Evolutionary conservation across 2,888 invertebrate species (phyloP), one percentile per base, ranked within the genome.

Genomic region (Pristionchus maxplancki): DNA sequence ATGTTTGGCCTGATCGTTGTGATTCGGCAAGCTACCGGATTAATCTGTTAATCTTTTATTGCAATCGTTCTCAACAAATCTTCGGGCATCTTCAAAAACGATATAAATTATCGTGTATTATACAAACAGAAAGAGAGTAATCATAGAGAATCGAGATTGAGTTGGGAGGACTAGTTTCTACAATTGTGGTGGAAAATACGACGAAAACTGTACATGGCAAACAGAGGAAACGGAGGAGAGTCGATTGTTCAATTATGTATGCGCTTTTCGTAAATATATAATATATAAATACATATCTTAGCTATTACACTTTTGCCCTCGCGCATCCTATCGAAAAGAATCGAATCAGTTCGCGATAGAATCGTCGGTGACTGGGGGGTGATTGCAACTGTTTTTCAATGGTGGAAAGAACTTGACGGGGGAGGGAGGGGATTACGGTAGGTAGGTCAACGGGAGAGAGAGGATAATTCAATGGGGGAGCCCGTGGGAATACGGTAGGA

Each of bases 321-420:
- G 44, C 78, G 44, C 34, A 67, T 78, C 78, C 78, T 48, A 78
- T 78, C 78, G n/a, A n/a, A n/a, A n/a, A n/a, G n/a, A n/a, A n/a
- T n/a, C n/a, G 78, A 78, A 78, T 78, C 78, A 78, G 78, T 78
- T 78, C 5, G 78, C 78, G 78, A 78, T 78, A 78, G 78, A 78
- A 78, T 78, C 78, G 78, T 78, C 78, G 78, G 44, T 78, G 40
- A 78, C 78, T 78, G 78, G 58, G 58, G 58, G 8, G 20, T 44
- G 48, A 78, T 78, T 78, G 78, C 78, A 78, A 40, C 78, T 78
- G 78, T 40, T 44, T 37, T n/a, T 44, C 28, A n/a, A 11, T 48
- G 40, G 78, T 78, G 53, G 83, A 83, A 58, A 83, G 83, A 83
- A 31, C 83, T 50, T 83, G 53, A 17, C 15, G 31, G 74, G 37